These are phyloP conservation scores for Drosophila niveifrons DNA, from an alignment of 2,888 invertebrate species.

Conservation along the genomic window DNA sequence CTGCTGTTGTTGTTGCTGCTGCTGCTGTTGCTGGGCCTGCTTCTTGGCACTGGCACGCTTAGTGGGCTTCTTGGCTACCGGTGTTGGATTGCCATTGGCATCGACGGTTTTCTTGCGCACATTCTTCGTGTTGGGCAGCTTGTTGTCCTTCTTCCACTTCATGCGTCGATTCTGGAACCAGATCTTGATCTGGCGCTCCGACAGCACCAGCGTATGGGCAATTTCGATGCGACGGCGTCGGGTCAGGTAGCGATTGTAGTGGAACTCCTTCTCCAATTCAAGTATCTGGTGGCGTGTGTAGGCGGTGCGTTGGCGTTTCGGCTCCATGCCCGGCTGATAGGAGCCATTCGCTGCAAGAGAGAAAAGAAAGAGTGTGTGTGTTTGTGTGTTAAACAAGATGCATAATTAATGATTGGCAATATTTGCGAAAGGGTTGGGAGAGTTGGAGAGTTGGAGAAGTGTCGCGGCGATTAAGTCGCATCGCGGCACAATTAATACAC, in stretches of 20 bases:
- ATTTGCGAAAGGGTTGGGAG: constrained; percentile 9
- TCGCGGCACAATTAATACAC: constrained; percentile 75
- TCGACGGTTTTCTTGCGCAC: constrained; percentile 88
- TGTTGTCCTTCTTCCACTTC: constrained; percentile 93
- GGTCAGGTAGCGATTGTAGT: constrained; percentile 98
- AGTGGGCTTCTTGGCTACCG: constrained; percentile 84
- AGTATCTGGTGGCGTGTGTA: constrained; percentile 99
- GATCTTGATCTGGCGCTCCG: constrained; percentile 95
- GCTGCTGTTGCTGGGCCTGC: constrained; percentile 74
- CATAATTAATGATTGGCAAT: constrained; percentile 62
- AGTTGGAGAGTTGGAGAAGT: not conserved
- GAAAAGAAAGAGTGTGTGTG: constrained; percentile 3
- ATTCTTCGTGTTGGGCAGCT: constrained; percentile 87
- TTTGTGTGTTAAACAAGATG: constrained; percentile 48
- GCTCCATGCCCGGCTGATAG: constrained; percentile 96
- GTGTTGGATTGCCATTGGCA: constrained; percentile 84
- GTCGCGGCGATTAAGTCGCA: constrained; percentile 59
- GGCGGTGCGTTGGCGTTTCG: constrained; percentile 97
- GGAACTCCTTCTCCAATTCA: constrained; percentile 98
- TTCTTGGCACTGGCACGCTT: constrained; percentile 83
- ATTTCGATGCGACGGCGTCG: constrained; percentile 98
- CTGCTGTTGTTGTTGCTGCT: constrained; percentile 63
- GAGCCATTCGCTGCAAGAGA: constrained; percentile 92
- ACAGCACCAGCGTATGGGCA: constrained; percentile 97
- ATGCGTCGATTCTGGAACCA: constrained; percentile 95